Evolutionary conservation across 2,888 invertebrate genomes (phyloP).

Genomic region (Harmothoe impar): DNA sequence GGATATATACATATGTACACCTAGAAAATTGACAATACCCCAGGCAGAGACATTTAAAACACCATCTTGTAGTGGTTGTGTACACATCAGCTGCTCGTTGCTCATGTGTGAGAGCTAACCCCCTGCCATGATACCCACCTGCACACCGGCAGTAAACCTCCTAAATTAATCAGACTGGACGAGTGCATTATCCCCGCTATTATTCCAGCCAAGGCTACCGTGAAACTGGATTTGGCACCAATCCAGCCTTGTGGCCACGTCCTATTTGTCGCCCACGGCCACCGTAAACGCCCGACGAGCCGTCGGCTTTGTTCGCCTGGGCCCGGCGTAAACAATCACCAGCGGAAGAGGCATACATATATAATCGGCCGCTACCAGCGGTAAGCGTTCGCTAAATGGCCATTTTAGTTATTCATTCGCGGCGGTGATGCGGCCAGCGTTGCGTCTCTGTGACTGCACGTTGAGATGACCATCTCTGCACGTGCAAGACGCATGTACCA

Average conservation of each 20-base stretch:
- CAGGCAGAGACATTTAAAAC: too few relatives aligned
- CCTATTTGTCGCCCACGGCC: neutral
- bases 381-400: slow-evolving; percentile 39
- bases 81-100: too few relatives aligned
- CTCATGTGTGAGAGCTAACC: too few relatives aligned
- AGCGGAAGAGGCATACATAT: slow-evolving; percentile 26
- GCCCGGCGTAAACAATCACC: slow-evolving; percentile 12
- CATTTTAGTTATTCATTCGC: slow-evolving; percentile 15
- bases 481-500: neutral
- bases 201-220: slow-evolving; percentile 18
- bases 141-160: neutral
- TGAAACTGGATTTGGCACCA: slow-evolving; percentile 14
- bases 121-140: too few relatives aligned
- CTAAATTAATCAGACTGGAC: slow-evolving; percentile 4
- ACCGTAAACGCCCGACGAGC: neutral
- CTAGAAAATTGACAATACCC: too few relatives aligned
- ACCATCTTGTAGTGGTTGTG: too few relatives aligned
- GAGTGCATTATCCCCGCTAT: neutral
- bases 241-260: neutral
- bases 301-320: neutral
- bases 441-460: neutral
- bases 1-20: too few relatives aligned
- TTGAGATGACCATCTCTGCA: slow-evolving; percentile 24
- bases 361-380: slow-evolving; percentile 13
- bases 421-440: neutral